Evolutionary conservation across 2,113 vertebrate genomes (phyloP).

Genomic region (Centrocercus urophasianus): DNA sequence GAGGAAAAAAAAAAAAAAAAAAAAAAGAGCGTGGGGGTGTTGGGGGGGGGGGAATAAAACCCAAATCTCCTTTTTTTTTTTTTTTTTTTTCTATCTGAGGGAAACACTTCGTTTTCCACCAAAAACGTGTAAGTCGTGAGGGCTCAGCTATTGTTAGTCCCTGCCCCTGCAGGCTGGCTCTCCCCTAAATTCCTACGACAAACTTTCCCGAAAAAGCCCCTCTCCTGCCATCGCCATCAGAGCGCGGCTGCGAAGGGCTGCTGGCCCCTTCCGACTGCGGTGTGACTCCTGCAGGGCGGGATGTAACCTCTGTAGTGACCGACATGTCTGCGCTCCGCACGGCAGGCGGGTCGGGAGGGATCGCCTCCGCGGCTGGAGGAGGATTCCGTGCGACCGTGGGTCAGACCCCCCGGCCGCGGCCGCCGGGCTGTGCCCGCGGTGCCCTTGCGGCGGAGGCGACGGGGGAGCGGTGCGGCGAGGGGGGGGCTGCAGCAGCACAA

Average conservation of each 20-base stretch:
- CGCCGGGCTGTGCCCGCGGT: slow-evolving; percentile 27
- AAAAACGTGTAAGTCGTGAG: background rate
- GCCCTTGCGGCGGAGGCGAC: background rate
- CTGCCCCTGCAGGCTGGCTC: background rate
- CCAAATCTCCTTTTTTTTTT: too few species aligned
- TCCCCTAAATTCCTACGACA: background rate
- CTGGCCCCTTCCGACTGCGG: background rate
- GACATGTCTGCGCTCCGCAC: slow-evolving; percentile 20
- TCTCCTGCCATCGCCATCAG: background rate
- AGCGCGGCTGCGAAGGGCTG: background rate
- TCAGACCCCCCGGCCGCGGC: slow-evolving; percentile 17
- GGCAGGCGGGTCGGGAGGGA: slow-evolving; percentile 31
- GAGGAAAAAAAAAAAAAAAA: too few species aligned
- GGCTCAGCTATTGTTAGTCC: background rate
- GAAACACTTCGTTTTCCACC: slow-evolving; percentile 23
- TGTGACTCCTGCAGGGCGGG: background rate
- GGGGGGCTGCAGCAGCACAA: slow-evolving; percentile 19
- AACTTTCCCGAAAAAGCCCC: background rate
- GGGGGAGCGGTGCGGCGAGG: background rate
- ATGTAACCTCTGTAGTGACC: slow-evolving; percentile 7
- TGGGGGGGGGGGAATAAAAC: too few species aligned
- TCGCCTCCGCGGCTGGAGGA: slow-evolving; percentile 23
- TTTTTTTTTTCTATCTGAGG: background rate
- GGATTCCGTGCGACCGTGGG: slow-evolving; percentile 43
- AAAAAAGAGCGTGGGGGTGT: too few species aligned